Evolutionary conservation across 2,888 invertebrate species (phyloP), one percentile per base, ranked within the genome.

Genomic region (Neoscelio sp.): DNA sequence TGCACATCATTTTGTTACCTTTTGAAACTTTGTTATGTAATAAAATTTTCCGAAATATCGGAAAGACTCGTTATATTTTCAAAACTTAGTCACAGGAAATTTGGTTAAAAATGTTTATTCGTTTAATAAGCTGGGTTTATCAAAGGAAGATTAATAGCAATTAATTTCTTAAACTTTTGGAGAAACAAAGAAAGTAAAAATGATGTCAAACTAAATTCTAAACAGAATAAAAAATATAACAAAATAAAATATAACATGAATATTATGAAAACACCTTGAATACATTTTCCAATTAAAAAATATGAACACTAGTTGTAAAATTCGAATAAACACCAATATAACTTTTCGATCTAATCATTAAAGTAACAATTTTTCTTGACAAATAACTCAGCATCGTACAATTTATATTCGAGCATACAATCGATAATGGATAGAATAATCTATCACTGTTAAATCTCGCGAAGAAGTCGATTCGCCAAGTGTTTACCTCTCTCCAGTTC

Each of bases 361-460:
- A 15, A 38, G 10, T 38, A 38, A 5, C 2, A 38, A 38, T 38
- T 15, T 0, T 38, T 3, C 1, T 4, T 6, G 15, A 38, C 2
- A 38, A 15, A 38, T 38, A 38, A 38, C 12, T 38, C 12, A 15
- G 15, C 15, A 38, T 15, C 38, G 38, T 6, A 18, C 35, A 30
- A 48, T 33, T 50, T 26, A 40, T 46, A 50, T 50, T 17, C 15
- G 10, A 50, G 38, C 28, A 4, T 12, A 12, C 10, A 42, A 65
- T 42, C 30, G 38, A 48, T 38, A 58, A 28, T 8, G 4, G 20
- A 40, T n/a, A 30, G n/a, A 58, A 70, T 44, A 58, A 58, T 58
- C 30, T 20, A 58, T 40, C 50, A n/a, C 13, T 54, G 38, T 38
- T 33, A 56, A 68, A 48, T 50, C 38, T 18, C 20, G 10, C 17